Evolutionary conservation across 1,140 invertebrate species (phyloP).

Genomic region (Pollicipes pollicipes): DNA sequence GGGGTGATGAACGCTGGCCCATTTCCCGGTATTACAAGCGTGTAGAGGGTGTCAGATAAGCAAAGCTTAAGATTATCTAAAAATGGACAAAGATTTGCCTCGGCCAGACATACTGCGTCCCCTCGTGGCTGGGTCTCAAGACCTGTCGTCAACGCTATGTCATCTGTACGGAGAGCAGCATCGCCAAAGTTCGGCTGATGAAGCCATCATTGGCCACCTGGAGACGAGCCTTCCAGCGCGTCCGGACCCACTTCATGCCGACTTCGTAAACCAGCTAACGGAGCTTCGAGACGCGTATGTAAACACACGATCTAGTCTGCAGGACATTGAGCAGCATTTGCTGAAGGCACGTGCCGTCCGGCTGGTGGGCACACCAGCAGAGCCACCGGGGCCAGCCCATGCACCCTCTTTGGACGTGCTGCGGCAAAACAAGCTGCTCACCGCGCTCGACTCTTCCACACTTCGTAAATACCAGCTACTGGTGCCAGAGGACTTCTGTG

Average conservation of each 20-base stretch:
- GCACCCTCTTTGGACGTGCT: not conserved
- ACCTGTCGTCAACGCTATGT: not conserved
- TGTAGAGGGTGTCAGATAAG: no score
- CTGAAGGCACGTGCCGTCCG: not conserved
- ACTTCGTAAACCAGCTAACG: not conserved
- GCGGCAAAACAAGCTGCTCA: not conserved
- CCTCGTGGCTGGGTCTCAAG: not conserved
- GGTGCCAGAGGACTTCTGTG: not conserved
- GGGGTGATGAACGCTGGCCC: no score
- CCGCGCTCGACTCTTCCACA: not conserved
- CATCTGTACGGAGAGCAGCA: not conserved
- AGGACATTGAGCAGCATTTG: not conserved
- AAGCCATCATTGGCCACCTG: not conserved
- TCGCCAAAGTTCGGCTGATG: not conserved
- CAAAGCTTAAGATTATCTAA: no score
- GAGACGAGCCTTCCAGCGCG: not conserved
- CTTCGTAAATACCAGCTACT: not conserved
- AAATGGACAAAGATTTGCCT: not conserved
- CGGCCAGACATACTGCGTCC: not conserved
- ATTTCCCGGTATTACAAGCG: no score
- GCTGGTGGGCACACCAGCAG: not conserved
- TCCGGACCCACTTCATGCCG: not conserved
- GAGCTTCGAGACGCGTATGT: not conserved
- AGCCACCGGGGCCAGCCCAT: no score
- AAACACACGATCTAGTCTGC: not conserved